Evolutionary conservation across 2,113 vertebrate genomes (phyloP).

Genomic region (Xerus inauris): DNA sequence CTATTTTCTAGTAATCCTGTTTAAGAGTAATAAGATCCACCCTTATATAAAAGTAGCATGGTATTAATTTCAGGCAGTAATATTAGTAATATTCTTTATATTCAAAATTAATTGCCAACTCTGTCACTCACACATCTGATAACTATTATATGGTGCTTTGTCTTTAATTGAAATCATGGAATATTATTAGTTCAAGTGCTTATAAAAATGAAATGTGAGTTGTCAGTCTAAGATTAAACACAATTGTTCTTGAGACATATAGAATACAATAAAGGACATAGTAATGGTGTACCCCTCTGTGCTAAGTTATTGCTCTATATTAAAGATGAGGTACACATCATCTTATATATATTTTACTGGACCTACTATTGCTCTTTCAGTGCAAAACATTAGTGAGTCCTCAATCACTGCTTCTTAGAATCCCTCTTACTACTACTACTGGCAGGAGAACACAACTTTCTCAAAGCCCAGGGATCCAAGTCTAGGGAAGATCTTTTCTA

Average conservation of each 20-base stretch:
- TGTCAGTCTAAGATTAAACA: neutral
- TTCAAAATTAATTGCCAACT: neutral
- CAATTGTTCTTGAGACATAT: neutral
- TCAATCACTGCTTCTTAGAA: neutral
- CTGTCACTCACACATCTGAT: neutral
- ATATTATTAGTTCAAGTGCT: neutral
- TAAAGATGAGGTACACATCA: neutral
- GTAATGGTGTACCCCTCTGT: neutral
- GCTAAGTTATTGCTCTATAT: neutral
- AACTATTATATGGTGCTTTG: neutral
- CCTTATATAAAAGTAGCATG: neutral
- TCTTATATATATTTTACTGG: neutral
- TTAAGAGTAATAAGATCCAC: neutral
- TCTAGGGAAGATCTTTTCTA: neutral
- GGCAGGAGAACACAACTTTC: neutral
- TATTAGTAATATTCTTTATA: neutral
- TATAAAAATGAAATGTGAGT: conserved; percentile 7
- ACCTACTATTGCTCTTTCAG: neutral
- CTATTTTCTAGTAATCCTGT: neutral
- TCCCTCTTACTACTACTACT: neutral
- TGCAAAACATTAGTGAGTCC: neutral
- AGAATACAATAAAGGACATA: neutral
- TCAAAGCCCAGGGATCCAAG: neutral
- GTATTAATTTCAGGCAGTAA: conserved; percentile 11
- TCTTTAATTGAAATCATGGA: neutral